Conservation (phyloP, 1,140 invertebrate species). For the Hormaphis cornu region DNA sequence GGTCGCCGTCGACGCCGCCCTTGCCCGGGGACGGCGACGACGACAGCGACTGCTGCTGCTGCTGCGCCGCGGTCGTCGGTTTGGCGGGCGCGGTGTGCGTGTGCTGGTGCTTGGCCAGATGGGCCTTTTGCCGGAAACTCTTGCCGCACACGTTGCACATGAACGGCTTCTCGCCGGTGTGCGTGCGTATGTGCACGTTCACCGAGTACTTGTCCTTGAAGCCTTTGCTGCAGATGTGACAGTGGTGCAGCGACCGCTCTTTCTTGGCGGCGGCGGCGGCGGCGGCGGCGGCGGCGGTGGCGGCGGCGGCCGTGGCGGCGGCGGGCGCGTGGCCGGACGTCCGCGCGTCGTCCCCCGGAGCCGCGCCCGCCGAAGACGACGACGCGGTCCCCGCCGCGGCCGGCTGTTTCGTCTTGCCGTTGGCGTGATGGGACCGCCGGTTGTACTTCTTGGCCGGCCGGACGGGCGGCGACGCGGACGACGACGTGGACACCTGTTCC, state of each 20-base stretch:
- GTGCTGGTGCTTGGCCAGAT: conserved; percentile 94
- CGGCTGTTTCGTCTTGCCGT: conserved; percentile 12
- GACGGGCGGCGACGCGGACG: neutral
- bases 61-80: conserved; percentile 13
- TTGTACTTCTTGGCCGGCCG: conserved; percentile 25
- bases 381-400: neutral
- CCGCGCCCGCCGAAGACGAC: neutral
- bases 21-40: neutral
- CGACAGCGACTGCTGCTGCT: neutral
- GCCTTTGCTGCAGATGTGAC: conserved; percentile 82
- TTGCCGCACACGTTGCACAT: conserved; percentile 79
- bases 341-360: neutral
- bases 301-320: neutral
- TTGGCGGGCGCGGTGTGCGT: conserved; percentile 55
- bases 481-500: conserved; percentile 10
- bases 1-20: neutral
- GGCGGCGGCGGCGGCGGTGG: neutral
- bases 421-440: conserved; percentile 11
- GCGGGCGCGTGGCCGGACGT: neutral
- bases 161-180: conserved; percentile 85
- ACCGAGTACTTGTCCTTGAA: conserved; percentile 91
- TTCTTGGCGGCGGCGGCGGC: conserved; percentile 46
- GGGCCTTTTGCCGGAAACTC: conserved; percentile 89
- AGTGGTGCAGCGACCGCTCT: conserved; percentile 78
- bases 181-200: conserved; percentile 82